Evolutionary conservation across 2,797 vertebrate genomes (phyloP).

Genomic region (Karalla daura): DNA sequence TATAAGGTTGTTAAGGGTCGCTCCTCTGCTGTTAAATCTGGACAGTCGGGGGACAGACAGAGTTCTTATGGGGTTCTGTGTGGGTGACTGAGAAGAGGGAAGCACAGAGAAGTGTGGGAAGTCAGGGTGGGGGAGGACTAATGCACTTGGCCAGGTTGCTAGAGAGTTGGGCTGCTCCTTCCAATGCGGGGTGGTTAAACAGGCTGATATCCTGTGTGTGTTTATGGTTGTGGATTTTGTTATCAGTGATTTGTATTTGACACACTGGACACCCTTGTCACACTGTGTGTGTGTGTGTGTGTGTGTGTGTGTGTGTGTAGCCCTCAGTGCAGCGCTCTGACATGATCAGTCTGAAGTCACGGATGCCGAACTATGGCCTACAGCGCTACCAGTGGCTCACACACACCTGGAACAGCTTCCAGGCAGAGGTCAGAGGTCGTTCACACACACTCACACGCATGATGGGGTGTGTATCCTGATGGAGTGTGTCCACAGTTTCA

Average conservation of each 20-base stretch:
- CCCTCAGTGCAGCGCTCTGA: conserved; percentile 92
- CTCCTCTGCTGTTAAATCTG: too few species aligned
- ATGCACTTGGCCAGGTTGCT: too few species aligned
- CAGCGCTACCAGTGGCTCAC: conserved; percentile 96
- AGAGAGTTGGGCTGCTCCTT: too few species aligned
- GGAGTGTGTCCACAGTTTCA: conserved; percentile 85
- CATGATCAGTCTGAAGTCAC: conserved; percentile 95
- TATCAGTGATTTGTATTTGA: conserved; percentile 24
- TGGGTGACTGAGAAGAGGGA: too few species aligned
- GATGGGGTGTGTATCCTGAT: conserved; percentile 11
- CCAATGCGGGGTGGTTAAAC: too few species aligned
- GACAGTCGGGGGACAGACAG: too few species aligned
- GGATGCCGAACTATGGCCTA: conserved; percentile 94
- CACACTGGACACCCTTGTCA: too few species aligned
- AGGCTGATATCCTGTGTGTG: too few species aligned
- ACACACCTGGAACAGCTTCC: conserved; percentile 98
- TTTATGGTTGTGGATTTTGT: conserved; percentile 17
- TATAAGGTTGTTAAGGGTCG: too few species aligned
- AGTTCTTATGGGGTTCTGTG: too few species aligned
- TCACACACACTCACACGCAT: conserved; percentile 20
- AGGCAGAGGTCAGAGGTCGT: conserved; percentile 89
- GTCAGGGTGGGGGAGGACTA: too few species aligned
- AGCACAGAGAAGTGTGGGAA: too few species aligned
- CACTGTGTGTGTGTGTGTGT: conserved; percentile 40
- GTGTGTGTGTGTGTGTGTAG: conserved; percentile 72